phyloP scores from a whole-genome alignment of 2,113 vertebrate species.

The Actinemys pallida region DNA sequence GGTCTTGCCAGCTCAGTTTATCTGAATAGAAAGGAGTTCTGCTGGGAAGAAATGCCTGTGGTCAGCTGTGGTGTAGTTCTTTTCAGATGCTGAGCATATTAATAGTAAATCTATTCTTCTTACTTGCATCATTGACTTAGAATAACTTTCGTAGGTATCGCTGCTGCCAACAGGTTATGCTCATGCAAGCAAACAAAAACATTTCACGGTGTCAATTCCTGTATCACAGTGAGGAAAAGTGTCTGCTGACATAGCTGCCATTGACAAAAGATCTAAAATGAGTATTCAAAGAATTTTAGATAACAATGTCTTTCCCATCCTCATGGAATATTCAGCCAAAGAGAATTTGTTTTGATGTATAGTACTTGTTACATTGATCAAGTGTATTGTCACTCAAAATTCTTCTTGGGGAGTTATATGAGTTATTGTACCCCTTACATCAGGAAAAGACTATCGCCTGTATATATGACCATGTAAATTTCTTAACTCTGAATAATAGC shows the following conservation, averaged over 20 bases:
- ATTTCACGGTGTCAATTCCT: neutral
- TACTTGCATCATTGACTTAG: neutral
- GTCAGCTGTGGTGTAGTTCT: neutral
- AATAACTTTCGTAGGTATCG: neutral
- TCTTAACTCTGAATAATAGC: neutral
- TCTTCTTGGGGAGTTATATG: neutral
- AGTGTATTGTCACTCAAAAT: neutral
- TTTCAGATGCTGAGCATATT: neutral
- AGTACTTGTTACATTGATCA: neutral
- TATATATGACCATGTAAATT: neutral
- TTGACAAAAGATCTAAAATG: neutral
- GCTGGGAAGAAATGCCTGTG: neutral
- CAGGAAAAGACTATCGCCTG: neutral
- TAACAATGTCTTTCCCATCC: neutral
- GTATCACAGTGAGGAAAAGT: neutral
- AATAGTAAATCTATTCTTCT: neutral
- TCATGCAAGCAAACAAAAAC: neutral
- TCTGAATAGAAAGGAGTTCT: neutral
- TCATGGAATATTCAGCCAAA: neutral
- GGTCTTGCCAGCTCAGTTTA: neutral
- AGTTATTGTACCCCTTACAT: neutral
- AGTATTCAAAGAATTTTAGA: neutral
- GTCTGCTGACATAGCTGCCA: neutral
- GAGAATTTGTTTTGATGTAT: neutral
- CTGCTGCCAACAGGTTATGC: neutral